phyloP scores from a whole-genome alignment of 2,888 invertebrate genomes.

The Epistrophe eligans region DNA sequence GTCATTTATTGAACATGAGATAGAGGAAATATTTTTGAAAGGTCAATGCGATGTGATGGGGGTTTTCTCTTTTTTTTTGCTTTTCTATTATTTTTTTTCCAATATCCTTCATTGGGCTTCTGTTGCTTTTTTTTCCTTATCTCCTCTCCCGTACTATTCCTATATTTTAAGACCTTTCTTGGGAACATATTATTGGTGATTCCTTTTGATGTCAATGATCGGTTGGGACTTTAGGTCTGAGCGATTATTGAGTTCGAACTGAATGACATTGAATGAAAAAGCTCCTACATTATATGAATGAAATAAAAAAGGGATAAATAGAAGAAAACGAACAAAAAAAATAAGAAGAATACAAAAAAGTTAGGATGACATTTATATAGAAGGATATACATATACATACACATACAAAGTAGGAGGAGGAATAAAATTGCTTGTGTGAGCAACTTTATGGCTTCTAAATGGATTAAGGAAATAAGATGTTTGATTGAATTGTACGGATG shows the following conservation, averaged over 20 bases:
- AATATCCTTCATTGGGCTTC: constrained; percentile 15
- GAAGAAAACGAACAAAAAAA: constrained; percentile 13
- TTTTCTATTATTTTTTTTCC: constrained; percentile 2
- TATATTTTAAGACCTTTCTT: neutral
- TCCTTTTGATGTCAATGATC: constrained; percentile 71
- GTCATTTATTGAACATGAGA: neutral
- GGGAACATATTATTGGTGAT: constrained; percentile 55
- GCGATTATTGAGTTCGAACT: constrained; percentile 56
- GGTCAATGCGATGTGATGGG: constrained; percentile 30
- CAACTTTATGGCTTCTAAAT: constrained; percentile 42
- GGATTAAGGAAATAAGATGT: constrained; percentile 44
- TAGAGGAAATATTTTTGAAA: constrained; percentile 16
- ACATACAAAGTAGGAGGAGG: neutral
- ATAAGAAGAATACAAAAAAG: constrained; percentile 13
- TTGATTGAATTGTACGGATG: constrained; percentile 33
- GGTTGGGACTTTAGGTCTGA: constrained; percentile 59
- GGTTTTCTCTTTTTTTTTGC: constrained; percentile 8
- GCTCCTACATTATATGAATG: constrained; percentile 20
- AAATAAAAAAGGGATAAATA: constrained; percentile 54
- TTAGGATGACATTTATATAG: constrained; percentile 23
- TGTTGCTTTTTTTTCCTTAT: neutral
- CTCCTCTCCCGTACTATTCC: neutral
- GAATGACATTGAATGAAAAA: constrained; percentile 48
- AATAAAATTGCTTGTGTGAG: constrained; percentile 38
- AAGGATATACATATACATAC: neutral